Evolutionary conservation across 2,797 vertebrate species (phyloP).

Genomic region (Catharus ustulatus): DNA sequence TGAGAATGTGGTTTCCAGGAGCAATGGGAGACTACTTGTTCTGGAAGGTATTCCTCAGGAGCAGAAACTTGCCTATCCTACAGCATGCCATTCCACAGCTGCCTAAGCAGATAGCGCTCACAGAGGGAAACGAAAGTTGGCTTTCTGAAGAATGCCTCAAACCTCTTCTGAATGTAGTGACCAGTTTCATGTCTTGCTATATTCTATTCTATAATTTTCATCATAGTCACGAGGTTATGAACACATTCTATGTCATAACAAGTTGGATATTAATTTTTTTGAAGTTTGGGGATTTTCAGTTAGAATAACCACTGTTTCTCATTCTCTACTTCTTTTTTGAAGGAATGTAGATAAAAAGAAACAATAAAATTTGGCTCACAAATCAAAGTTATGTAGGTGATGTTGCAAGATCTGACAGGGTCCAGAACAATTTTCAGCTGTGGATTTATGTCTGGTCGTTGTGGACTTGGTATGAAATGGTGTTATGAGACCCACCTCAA

Average conservation of each 20-base stretch:
- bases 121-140: not conserved
- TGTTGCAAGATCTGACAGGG: not conserved
- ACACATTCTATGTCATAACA: not conserved
- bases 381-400: not conserved
- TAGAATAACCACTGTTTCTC: not conserved
- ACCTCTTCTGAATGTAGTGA: not conserved
- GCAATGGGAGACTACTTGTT: not conserved
- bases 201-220: not conserved
- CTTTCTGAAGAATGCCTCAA: not conserved
- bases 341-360: not conserved
- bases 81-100: not conserved
- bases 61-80: not conserved
- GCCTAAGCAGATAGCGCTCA: not conserved
- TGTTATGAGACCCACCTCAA: not conserved
- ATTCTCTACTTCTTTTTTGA: not conserved
- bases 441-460: not conserved
- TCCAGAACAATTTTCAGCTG: not conserved
- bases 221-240: not conserved
- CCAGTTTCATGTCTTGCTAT: not conserved
- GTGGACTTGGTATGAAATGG: not conserved
- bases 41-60: not conserved
- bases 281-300: not conserved
- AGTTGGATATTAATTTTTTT: not conserved
- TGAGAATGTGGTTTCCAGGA: not conserved
- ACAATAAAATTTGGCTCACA: not conserved